A percentile compares a stretch with the other conserved stretches of the same genome.
phyloP scores from a whole-genome alignment of 2,113 vertebrate species.

The Sciurus niger region DNA sequence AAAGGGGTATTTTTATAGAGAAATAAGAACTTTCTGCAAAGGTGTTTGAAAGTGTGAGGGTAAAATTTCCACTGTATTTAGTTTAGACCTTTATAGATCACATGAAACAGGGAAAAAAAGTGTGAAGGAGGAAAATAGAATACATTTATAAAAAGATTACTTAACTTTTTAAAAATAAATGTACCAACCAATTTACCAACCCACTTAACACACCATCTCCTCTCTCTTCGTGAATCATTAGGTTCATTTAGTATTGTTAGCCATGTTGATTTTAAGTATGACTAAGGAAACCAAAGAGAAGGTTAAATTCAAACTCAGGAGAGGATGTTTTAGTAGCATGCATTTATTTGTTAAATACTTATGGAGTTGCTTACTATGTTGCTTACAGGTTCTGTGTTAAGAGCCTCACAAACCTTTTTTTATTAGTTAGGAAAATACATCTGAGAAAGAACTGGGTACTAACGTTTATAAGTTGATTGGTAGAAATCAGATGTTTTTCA shows the following conservation, averaged over 20 bases:
- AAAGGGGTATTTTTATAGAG: neutral
- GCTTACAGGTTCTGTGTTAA: neutral
- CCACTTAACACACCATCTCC: neutral
- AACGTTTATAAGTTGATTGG: neutral
- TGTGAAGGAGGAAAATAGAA: slow-evolving; percentile 17
- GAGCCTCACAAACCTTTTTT: neutral
- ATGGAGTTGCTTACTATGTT: neutral
- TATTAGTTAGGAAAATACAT: neutral
- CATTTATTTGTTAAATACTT: slow-evolving; percentile 19
- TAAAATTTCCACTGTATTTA: neutral
- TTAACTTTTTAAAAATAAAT: slow-evolving; percentile 7
- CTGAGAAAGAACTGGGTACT: neutral
- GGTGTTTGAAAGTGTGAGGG: neutral
- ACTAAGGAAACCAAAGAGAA: neutral
- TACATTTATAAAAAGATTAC: slow-evolving; percentile 17
- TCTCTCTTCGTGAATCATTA: neutral
- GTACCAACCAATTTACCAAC: neutral
- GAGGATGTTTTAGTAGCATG: neutral
- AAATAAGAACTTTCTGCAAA: neutral
- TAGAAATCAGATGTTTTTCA: neutral
- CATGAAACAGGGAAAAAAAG: neutral
- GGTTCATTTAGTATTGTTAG: neutral
- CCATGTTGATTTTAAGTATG: neutral
- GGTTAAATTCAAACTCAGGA: neutral
- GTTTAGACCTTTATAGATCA: slow-evolving; percentile 30